A percentile compares a stretch with the other conserved stretches of the same genome.
These are phyloP conservation scores for Butastur rufipennis DNA, from an alignment of 2,113 vertebrate genomes.

Conservation along the genomic window DNA sequence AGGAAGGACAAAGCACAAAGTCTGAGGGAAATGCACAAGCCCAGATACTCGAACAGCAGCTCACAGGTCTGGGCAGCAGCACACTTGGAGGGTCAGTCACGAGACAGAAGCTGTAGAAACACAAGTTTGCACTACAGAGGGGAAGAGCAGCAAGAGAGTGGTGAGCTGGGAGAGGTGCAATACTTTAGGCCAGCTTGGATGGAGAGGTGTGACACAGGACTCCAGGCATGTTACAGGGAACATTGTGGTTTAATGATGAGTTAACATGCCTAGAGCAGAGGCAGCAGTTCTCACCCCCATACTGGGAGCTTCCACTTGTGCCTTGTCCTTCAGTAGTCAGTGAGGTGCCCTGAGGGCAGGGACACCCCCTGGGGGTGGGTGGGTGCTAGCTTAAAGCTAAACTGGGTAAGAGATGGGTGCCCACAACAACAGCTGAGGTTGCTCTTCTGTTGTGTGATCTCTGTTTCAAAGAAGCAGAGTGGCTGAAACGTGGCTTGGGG, in stretches of 20 bases:
- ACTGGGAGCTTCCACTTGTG: neutral
- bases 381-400: neutral
- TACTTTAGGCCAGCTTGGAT: neutral
- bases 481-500: neutral
- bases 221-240: neutral
- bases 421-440: neutral
- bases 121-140: neutral
- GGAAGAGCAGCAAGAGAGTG: conserved; percentile 6
- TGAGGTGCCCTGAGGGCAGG: neutral
- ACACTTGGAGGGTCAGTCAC: neutral
- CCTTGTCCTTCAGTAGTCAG: neutral
- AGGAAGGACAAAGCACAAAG: neutral
- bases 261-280: neutral
- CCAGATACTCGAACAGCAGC: neutral
- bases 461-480: neutral
- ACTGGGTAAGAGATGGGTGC: neutral
- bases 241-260: neutral
- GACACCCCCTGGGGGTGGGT: too few species aligned
- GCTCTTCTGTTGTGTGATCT: neutral
- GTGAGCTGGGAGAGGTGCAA: neutral
- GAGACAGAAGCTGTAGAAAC: conserved; percentile 19
- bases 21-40: neutral
- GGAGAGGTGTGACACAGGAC: neutral
- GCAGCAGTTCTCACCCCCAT: neutral
- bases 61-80: neutral